These are phyloP conservation scores for Margarornis squamiger DNA, from an alignment of 2,797 vertebrate genomes.

Conservation along the genomic window DNA sequence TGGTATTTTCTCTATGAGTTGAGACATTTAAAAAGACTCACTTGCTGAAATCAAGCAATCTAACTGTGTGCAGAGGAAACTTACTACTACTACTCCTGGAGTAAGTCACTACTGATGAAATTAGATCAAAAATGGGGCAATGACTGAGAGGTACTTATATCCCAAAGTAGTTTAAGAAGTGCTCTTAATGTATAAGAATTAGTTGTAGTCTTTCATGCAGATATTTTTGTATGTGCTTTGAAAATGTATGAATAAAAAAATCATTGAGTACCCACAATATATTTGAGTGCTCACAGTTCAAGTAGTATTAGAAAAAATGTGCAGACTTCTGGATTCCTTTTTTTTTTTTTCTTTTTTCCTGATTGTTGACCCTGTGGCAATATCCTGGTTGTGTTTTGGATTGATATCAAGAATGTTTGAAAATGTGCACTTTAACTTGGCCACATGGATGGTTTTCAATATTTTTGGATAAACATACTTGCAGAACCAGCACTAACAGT, in stretches of 20 bases:
- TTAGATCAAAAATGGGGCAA: not conserved
- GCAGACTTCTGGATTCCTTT: not conserved
- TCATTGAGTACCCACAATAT: not conserved
- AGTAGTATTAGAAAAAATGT: not conserved
- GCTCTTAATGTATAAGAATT: not conserved
- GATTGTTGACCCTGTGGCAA: not conserved
- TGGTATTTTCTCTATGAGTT: not conserved
- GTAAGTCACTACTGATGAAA: not conserved
- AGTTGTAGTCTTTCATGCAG: not conserved
- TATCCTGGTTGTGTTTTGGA: not conserved
- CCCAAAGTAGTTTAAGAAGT: not conserved
- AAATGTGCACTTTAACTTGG: not conserved
- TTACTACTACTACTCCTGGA: not conserved
- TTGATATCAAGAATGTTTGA: not conserved
- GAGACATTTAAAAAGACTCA: not conserved
- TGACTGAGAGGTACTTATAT: not conserved
- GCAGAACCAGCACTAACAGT: not conserved
- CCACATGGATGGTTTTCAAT: not conserved
- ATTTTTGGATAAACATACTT: not conserved
- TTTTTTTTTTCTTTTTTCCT: not conserved
- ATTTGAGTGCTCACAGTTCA: not conserved
- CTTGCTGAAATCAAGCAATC: not conserved
- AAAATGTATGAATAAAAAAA: not conserved
- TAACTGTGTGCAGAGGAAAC: not conserved
- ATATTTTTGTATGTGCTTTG: not conserved